A percentile compares a stretch with the other conserved stretches of the same genome.
phyloP scores from a whole-genome alignment of 2,888 invertebrate genomes.

The Petrophora chlorosata region DNA sequence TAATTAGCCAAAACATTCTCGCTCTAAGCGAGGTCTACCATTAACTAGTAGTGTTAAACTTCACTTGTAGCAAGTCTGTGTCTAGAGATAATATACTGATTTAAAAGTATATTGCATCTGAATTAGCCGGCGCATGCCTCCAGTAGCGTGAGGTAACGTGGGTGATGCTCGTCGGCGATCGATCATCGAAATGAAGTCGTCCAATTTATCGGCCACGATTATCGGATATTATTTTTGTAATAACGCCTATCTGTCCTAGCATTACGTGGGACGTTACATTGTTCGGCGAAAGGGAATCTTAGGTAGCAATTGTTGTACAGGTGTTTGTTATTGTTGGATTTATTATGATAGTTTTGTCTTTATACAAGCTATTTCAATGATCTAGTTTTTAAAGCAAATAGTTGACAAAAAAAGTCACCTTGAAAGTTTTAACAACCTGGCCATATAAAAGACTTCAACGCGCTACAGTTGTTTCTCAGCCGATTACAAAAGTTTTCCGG shows the following conservation, averaged over 20 bases:
- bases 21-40: too few relatives aligned
- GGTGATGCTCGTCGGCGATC: slow-evolving; percentile 67
- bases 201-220: slow-evolving; percentile 64
- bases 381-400: too few relatives aligned
- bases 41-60: too few relatives aligned
- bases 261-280: slow-evolving; percentile 49
- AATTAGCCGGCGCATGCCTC: slow-evolving; percentile 1
- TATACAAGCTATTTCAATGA: too few relatives aligned
- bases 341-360: neutral
- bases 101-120: neutral
- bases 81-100: slow-evolving; percentile 6
- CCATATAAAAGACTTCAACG: slow-evolving; percentile 27
- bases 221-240: slow-evolving; percentile 63
- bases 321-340: slow-evolving; percentile 9
- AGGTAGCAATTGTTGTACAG: slow-evolving; percentile 29
- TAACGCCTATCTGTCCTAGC: slow-evolving; percentile 50
- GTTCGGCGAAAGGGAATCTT: slow-evolving; percentile 46
- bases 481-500: slow-evolving; percentile 37
- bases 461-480: slow-evolving; percentile 17
- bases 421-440: neutral
- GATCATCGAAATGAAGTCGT: slow-evolving; percentile 74
- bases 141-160: slow-evolving; percentile 63
- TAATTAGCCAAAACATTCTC: too few relatives aligned
- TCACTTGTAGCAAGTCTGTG: too few relatives aligned
- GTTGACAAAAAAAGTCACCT: neutral